Evolutionary conservation across 2,113 vertebrate species (phyloP).

Genomic region (Actenoides hombroni): DNA sequence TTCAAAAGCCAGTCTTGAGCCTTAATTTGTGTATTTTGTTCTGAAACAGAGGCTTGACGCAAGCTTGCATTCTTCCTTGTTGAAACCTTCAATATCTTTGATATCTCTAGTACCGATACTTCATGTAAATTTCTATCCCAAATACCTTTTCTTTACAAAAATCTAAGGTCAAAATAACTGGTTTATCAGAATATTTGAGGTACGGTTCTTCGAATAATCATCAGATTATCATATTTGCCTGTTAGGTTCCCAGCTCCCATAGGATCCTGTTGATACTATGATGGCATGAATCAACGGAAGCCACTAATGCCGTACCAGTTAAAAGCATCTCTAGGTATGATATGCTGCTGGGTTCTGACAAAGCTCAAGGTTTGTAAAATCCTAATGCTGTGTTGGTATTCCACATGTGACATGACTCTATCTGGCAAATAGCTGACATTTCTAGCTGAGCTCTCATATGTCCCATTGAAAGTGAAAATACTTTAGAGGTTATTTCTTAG

Average conservation of each 20-base stretch:
- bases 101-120: neutral
- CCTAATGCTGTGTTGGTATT: fast-evolving
- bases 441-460: neutral
- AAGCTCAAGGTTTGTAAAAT: fast-evolving
- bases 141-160: neutral
- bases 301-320: neutral
- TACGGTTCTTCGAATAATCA: neutral
- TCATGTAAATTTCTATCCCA: neutral
- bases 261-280: neutral
- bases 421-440: neutral
- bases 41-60: neutral
- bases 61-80: neutral
- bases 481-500: neutral
- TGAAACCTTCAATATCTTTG: neutral
- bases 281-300: neutral
- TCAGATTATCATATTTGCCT: neutral
- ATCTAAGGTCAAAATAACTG: neutral
- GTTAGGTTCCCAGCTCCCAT: neutral
- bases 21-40: neutral
- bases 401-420: neutral
- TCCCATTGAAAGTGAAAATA: neutral
- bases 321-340: neutral
- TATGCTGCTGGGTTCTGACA: neutral
- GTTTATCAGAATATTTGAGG: neutral
- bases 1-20: neutral